Base-by-base conservation (phyloP, 2,888 invertebrate species). In the Catocala sponsa region DNA sequence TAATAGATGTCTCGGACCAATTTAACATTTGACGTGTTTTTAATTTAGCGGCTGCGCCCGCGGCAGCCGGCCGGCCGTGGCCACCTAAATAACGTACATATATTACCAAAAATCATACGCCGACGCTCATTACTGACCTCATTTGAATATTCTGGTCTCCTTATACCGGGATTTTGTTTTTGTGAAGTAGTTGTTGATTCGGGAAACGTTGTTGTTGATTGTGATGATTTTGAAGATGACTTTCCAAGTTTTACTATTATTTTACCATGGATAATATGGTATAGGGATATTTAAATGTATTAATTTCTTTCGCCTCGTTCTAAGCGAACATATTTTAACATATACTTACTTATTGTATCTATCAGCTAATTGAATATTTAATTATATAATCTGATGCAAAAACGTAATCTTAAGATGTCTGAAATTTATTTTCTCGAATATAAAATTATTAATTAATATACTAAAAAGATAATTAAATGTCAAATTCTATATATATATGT, bases 1-100 rank as follows among this genome's bases (percentile, higher is more conserved):
- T 94, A 94, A 94, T 94, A 94, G 94, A 94, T 94, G 91, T 94
- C 92, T 92, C 93, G 92, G 89, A 88, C 94, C 94, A 94, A 94
- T 94, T 94, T 94, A 93, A 88, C 89, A 90, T 93, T 92, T 94
- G 94, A 94, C 94, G 92, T 94, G 91, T 94, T 94, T 94, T 94
- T 94, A 94, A 94, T 94, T 94, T 94, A 94, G 90, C 92, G 87
- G 84, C 85, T 81, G 84, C 85, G 94, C 94, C 94, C 76, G 93
- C 90, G 94, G 93, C 94, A 89, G 91, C 93, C 88, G 92, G 87
- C 91, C 85, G 75, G 72, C 72, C 50, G 32, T 68, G 76, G 74
- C 83, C 85, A 84, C 84, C 89, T 88, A 89, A 90, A 89, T 90
- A 89, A 90, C 86, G 84, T 86, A 87, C 88, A 89, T 90, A 89